Evolutionary conservation across 2,113 vertebrate species (phyloP).

Genomic region (Donacobius atricapilla): DNA sequence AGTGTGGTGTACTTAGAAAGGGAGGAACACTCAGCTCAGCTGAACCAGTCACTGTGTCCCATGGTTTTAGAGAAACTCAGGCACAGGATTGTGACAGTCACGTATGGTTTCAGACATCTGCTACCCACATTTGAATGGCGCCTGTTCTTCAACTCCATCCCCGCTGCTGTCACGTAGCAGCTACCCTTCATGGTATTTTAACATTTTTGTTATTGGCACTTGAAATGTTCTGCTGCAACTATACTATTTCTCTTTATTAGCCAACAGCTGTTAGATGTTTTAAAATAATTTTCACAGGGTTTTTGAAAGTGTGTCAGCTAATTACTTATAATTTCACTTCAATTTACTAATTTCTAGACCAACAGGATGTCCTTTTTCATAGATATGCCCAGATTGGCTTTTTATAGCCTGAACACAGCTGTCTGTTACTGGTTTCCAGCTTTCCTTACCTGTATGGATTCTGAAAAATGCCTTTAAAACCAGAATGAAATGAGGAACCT

Average conservation of each 20-base stretch:
- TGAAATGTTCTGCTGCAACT: neutral
- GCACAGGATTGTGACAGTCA: neutral
- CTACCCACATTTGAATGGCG: neutral
- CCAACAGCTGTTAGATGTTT: conserved; percentile 42
- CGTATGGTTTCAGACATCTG: neutral
- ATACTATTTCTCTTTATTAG: conserved; percentile 42
- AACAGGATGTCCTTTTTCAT: neutral
- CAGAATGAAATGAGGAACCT: neutral
- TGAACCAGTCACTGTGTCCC: fast-evolving
- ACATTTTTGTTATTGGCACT: neutral
- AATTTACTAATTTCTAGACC: conserved; percentile 59
- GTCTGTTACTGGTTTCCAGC: neutral
- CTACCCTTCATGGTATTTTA: neutral
- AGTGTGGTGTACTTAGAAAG: neutral
- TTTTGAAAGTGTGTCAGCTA: conserved; percentile 43
- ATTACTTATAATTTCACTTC: conserved; percentile 68
- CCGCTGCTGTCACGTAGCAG: neutral
- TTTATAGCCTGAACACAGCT: conserved; percentile 30
- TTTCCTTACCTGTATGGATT: neutral
- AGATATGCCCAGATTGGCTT: conserved; percentile 19
- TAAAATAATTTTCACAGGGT: conserved; percentile 43
- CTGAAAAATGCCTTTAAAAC: neutral
- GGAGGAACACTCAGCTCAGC: neutral
- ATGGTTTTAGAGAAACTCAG: neutral
- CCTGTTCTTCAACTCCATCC: neutral